Percentiles rank a stretch among this genome's conserved stretches.
Conservation (phyloP, 2,113 vertebrate species). For the Ia io region DNA sequence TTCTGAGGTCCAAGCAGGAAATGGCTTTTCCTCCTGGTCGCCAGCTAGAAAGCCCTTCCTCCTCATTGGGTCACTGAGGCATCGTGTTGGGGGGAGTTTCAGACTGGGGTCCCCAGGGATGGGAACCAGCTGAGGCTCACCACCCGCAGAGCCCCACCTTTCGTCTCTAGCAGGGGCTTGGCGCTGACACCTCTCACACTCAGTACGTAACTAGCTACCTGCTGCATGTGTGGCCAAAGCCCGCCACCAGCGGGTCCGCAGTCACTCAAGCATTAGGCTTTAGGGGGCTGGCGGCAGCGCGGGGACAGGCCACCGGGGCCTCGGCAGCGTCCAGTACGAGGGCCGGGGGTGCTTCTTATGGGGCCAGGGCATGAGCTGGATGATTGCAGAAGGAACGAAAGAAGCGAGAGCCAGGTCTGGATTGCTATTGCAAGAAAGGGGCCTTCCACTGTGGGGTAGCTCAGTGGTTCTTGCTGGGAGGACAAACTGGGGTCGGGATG, state of each 20-base stretch:
- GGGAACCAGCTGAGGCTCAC: rapidly evolving
- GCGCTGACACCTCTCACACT: rapidly evolving
- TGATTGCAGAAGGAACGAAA: neutral
- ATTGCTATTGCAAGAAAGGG: no score
- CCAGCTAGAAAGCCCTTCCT: neutral
- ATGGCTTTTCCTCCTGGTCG: neutral
- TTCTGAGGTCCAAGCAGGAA: neutral
- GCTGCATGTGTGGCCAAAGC: neutral
- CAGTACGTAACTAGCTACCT: rapidly evolving
- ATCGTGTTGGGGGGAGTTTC: rapidly evolving
- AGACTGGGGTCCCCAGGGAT: neutral
- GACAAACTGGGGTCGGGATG: no score
- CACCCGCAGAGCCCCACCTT: neutral
- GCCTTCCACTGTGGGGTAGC: neutral
- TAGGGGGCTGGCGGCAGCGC: neutral
- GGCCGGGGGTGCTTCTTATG: neutral
- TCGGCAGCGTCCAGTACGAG: neutral
- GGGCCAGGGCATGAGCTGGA: neutral
- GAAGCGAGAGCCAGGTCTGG: neutral
- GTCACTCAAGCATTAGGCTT: rapidly evolving
- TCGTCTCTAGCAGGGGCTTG: neutral
- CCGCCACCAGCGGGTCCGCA: no score
- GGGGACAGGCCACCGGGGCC: neutral
- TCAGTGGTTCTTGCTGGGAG: neutral
- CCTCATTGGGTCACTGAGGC: rapidly evolving